Conservation (phyloP, 2,113 vertebrate species). For the Anolis sagrei region DNA sequence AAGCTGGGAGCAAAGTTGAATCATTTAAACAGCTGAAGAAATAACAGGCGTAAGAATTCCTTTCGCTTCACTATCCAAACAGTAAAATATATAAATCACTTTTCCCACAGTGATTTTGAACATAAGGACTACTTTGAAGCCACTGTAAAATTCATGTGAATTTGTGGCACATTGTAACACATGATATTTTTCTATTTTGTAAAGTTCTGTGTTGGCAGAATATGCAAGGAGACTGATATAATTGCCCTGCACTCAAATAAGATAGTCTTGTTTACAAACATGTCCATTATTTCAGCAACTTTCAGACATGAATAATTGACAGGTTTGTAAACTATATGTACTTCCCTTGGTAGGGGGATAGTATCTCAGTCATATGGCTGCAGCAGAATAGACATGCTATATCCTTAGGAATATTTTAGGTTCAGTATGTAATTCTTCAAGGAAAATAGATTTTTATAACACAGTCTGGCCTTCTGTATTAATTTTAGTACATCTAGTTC, state of each 20-base stretch:
- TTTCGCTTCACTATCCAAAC: conserved; percentile 21
- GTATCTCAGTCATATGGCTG: too few relatives aligned
- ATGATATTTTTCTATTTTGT: background rate
- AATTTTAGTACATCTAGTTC: background rate
- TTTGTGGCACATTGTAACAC: background rate
- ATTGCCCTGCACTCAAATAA: background rate
- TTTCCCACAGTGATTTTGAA: background rate
- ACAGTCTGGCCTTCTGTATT: background rate
- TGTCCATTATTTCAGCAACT: background rate
- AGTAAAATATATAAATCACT: background rate
- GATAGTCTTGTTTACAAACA: too few relatives aligned
- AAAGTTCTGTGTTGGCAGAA: background rate
- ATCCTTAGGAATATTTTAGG: too few relatives aligned
- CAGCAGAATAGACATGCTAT: too few relatives aligned
- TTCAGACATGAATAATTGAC: background rate
- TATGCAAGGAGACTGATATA: background rate
- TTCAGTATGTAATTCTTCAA: too few relatives aligned
- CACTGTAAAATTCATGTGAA: background rate
- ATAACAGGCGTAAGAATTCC: conserved; percentile 8
- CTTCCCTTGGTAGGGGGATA: background rate
- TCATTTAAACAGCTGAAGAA: conserved; percentile 22
- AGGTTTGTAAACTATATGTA: background rate
- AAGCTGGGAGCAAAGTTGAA: conserved; percentile 11
- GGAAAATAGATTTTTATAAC: too few relatives aligned
- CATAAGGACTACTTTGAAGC: background rate